Evolutionary conservation across 1,140 invertebrate genomes (phyloP).

Genomic region (Drosophila orosa): DNA sequence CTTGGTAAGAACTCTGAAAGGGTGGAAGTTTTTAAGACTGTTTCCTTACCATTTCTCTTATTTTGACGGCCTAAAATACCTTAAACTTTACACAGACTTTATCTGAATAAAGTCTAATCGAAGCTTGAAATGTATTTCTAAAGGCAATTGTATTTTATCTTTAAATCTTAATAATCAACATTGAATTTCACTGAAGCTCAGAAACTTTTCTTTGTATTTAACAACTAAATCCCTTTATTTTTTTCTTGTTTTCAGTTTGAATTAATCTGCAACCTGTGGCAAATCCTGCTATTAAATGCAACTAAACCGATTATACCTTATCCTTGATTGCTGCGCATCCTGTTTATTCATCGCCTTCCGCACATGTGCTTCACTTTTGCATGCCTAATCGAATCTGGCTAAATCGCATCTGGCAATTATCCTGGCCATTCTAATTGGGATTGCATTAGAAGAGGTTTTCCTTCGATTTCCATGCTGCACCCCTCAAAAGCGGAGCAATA

Average conservation of each 20-base stretch:
- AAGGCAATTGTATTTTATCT: not conserved
- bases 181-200: not conserved
- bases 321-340: conserved; percentile 1
- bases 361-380: conserved; percentile 17
- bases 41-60: too few relatives aligned
- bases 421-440: conserved; percentile 43
- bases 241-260: not conserved
- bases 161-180: not conserved
- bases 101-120: not conserved
- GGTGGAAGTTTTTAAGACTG: too few relatives aligned
- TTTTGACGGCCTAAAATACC: too few relatives aligned
- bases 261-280: conserved; percentile 3
- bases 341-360: conserved; percentile 26
- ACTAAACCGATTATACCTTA: not conserved
- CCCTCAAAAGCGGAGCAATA: conserved; percentile 36
- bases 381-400: conserved; percentile 38
- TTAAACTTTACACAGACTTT: not conserved
- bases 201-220: not conserved
- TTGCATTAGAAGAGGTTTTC: conserved; percentile 17
- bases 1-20: not conserved
- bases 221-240: not conserved
- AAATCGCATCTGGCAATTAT: conserved; percentile 52
- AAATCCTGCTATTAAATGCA: not conserved
- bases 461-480: conserved; percentile 1
- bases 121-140: not conserved